phyloP scores from a whole-genome alignment of 2,888 invertebrate species.

The Seira ritae region DNA sequence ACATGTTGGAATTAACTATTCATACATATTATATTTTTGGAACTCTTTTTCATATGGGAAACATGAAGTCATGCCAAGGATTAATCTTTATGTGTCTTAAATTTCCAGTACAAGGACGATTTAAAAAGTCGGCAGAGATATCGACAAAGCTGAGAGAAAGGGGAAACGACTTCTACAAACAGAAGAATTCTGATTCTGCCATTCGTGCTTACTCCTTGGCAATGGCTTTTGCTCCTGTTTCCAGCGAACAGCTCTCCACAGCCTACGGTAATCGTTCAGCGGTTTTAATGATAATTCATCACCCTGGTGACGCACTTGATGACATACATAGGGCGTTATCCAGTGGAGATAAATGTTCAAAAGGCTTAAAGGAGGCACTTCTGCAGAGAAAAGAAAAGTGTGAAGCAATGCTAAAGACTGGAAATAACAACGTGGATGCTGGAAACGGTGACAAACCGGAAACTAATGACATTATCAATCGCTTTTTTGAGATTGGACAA shows the following conservation, averaged over 20 bases:
- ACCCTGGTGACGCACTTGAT: slow-evolving; percentile 51
- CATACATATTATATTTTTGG: too few relatives aligned
- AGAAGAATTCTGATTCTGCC: slow-evolving; percentile 56
- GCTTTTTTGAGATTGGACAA: slow-evolving; percentile 12
- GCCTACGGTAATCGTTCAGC: slow-evolving; percentile 59
- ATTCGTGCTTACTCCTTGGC: slow-evolving; percentile 68
- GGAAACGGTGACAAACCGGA: background rate
- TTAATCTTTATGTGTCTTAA: too few relatives aligned
- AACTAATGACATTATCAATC: background rate
- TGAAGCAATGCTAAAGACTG: background rate
- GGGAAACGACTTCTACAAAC: slow-evolving; percentile 67
- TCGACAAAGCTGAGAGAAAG: slow-evolving; percentile 42
- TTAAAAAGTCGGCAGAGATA: slow-evolving; percentile 24
- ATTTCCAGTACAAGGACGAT: background rate
- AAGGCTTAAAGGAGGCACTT: slow-evolving; percentile 24
- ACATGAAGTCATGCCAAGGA: too few relatives aligned
- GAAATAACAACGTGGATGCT: background rate
- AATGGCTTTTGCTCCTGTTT: slow-evolving; percentile 65
- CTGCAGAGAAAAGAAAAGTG: slow-evolving; percentile 34
- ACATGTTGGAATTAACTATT: background rate
- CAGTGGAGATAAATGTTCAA: background rate
- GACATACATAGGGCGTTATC: slow-evolving; percentile 43
- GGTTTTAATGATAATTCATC: too few relatives aligned
- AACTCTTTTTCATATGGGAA: too few relatives aligned
- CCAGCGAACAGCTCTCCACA: slow-evolving; percentile 35